phyloP scores from a whole-genome alignment of 2,113 vertebrate genomes.

The Colaptes auratus region DNA sequence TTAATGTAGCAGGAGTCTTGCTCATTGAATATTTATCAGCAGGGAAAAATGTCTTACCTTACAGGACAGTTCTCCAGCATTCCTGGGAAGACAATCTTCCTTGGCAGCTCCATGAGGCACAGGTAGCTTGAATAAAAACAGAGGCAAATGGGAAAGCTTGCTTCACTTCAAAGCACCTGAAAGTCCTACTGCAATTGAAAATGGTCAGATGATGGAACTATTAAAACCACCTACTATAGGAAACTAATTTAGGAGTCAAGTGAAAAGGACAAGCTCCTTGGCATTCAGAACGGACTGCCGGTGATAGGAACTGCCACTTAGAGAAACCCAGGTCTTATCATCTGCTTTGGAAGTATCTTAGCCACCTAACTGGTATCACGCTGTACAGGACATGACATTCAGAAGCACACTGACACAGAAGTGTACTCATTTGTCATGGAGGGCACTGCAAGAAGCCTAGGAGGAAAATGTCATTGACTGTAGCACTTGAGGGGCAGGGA shows the following conservation, averaged over 20 bases:
- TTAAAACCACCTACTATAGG: background rate
- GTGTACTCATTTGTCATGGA: background rate
- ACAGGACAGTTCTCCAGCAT: slow-evolving; percentile 79
- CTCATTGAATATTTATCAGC: background rate
- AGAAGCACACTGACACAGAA: background rate
- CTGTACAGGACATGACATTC: background rate
- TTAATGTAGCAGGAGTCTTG: background rate
- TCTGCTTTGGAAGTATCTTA: background rate
- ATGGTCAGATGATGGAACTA: background rate
- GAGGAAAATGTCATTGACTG: background rate
- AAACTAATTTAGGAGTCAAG: background rate
- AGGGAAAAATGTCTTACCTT: slow-evolving; percentile 79
- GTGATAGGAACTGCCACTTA: background rate
- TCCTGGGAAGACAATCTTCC: slow-evolving; percentile 77
- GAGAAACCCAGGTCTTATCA: background rate
- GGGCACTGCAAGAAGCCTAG: background rate
- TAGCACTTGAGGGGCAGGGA: background rate
- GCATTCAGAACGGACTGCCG: background rate
- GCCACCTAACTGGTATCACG: background rate
- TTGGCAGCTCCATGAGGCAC: slow-evolving; percentile 84
- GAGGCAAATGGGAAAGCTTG: background rate
- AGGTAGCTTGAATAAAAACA: slow-evolving; percentile 80
- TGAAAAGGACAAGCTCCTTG: background rate
- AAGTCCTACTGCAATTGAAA: background rate
- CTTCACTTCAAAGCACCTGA: background rate